Evolutionary conservation across 2,797 vertebrate genomes (phyloP).

Genomic region (Periparus ater): DNA sequence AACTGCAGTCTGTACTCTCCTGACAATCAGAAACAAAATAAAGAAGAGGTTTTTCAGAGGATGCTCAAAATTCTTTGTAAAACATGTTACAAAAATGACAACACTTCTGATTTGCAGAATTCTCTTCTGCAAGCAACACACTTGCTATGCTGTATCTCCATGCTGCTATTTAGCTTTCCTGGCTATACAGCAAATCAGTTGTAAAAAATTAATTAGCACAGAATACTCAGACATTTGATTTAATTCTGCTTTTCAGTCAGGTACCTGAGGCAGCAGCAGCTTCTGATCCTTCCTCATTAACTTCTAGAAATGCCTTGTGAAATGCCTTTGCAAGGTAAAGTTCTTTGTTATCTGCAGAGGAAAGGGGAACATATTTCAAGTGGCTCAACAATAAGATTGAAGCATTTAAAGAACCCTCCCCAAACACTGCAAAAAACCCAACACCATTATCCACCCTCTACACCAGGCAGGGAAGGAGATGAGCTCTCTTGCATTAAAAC

Average conservation of each 20-base stretch:
- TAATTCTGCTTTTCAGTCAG: constrained; percentile 19
- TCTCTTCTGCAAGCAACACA: background rate
- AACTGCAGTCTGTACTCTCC: background rate
- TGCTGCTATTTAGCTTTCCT: background rate
- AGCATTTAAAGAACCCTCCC: background rate
- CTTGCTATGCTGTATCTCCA: background rate
- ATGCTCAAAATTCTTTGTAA: background rate
- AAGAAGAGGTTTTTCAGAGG: background rate
- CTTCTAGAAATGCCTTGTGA: constrained; percentile 94
- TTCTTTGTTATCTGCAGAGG: constrained; percentile 81
- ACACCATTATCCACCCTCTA: background rate
- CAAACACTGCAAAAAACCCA: background rate
- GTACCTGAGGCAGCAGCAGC: constrained; percentile 92
- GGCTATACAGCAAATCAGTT: background rate
- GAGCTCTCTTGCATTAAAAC: background rate
- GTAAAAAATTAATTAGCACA: constrained; percentile 15
- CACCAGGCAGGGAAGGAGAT: background rate
- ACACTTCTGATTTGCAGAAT: background rate
- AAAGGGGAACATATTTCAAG: constrained; percentile 9
- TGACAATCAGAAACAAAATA: background rate
- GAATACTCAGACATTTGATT: constrained; percentile 9
- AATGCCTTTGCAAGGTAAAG: constrained; percentile 91
- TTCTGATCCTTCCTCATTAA: constrained; percentile 96
- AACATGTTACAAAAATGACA: background rate
- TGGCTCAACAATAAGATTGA: background rate